Percentiles rank a stretch among this genome's conserved stretches.
phyloP scores from a whole-genome alignment of 2,797 vertebrate species.

The Malurus leucopterus region DNA sequence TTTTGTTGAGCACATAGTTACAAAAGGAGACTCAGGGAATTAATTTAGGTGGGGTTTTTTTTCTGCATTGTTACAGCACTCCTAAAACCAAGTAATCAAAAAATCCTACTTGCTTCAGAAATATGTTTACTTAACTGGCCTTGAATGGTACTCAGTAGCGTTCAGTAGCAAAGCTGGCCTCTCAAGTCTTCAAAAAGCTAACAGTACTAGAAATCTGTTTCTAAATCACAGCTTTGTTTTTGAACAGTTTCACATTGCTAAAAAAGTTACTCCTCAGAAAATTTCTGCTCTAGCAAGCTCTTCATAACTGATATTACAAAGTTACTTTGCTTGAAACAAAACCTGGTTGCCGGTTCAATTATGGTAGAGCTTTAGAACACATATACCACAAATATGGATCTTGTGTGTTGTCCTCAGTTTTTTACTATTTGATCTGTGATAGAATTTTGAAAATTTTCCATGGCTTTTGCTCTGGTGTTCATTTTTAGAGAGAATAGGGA shows the following conservation, averaged over 20 bases:
- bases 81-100: background rate
- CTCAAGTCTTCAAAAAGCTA: background rate
- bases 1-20: background rate
- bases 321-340: background rate
- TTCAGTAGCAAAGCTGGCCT: background rate
- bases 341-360: background rate
- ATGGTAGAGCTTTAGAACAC: background rate
- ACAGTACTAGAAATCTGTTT: background rate
- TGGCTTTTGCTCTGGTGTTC: background rate
- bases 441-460: background rate
- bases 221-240: background rate
- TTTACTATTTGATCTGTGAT: background rate
- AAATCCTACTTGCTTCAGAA: background rate
- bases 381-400: background rate
- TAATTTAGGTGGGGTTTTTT: background rate
- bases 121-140: background rate
- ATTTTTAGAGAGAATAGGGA: background rate
- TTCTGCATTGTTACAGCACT: background rate
- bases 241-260: background rate
- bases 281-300: background rate
- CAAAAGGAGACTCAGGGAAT: background rate
- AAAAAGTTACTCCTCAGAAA: background rate
- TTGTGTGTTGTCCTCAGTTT: background rate
- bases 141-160: background rate
- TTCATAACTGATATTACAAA: background rate